Conservation (phyloP, 2,113 vertebrate species). For the Drymodes brunneopygia region DNA sequence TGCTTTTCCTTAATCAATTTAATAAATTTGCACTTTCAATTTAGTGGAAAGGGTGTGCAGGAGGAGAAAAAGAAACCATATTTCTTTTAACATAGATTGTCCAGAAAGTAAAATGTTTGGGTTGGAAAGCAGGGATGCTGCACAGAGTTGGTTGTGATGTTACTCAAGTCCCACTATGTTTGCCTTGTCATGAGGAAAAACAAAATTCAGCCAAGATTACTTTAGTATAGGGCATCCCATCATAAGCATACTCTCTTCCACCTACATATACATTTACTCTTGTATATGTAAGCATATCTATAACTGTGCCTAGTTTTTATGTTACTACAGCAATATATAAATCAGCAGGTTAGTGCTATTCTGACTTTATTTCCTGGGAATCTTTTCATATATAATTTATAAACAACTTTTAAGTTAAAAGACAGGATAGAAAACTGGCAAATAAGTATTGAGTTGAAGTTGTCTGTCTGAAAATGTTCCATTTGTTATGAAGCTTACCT, state of each 20-base stretch:
- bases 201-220: background rate
- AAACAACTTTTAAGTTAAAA: background rate
- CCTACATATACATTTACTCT: background rate
- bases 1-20: constrained; percentile 1
- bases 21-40: background rate
- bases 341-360: background rate
- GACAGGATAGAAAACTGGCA: background rate
- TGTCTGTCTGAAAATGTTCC: background rate
- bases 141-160: background rate
- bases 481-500: background rate
- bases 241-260: background rate
- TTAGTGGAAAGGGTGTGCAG: accelerated
- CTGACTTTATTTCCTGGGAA: background rate
- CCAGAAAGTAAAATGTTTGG: background rate
- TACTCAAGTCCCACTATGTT: background rate
- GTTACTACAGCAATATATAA: background rate
- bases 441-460: background rate
- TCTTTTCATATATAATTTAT: background rate
- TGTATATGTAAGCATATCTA: background rate
- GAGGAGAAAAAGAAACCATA: background rate
- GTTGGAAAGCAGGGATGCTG: background rate
- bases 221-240: background rate
- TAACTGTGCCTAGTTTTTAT: background rate
- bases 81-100: background rate
- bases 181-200: background rate